Percentiles rank a stretch among this genome's conserved stretches.
These are phyloP conservation scores for Phymorhynchus buccinoides DNA, from an alignment of 1,140 invertebrate genomes.

Conservation along the genomic window DNA sequence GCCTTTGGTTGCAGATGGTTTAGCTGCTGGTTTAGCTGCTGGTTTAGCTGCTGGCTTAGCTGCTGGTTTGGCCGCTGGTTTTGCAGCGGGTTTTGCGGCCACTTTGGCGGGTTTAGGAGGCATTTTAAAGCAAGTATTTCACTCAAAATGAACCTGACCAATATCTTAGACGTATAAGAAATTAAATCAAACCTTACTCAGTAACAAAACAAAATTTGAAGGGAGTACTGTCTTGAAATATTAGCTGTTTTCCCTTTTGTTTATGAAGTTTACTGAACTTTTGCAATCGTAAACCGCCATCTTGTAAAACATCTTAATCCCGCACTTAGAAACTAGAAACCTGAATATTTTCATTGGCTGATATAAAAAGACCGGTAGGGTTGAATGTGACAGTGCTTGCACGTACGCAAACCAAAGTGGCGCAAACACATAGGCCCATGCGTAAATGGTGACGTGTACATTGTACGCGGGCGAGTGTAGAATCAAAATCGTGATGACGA, in stretches of 20 bases:
- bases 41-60: constrained; percentile 2
- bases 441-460: too few species aligned
- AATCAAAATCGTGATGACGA: too few species aligned
- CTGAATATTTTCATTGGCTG: neutral
- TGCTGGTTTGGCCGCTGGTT: too few species aligned
- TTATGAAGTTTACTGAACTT: neutral
- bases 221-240: neutral
- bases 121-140: neutral
- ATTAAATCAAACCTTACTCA: neutral
- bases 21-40: constrained; percentile 19
- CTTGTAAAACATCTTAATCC: constrained; percentile 11
- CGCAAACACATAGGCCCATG: too few species aligned
- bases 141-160: too few species aligned
- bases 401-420: too few species aligned
- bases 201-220: neutral
- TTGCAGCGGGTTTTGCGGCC: neutral
- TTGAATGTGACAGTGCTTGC: too few species aligned
- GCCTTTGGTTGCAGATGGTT: neutral
- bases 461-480: too few species aligned
- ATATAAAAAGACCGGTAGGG: neutral
- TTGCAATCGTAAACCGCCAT: neutral
- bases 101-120: constrained; percentile 23
- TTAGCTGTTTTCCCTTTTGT: neutral
- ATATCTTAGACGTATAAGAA: too few species aligned
- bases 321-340: constrained; percentile 28